Percentiles rank a stretch among this genome's conserved stretches.
Evolutionary conservation across 37 sponge, comb jelly and placozoan genomes (phyloP).

Genomic region (Geodia barretti): DNA sequence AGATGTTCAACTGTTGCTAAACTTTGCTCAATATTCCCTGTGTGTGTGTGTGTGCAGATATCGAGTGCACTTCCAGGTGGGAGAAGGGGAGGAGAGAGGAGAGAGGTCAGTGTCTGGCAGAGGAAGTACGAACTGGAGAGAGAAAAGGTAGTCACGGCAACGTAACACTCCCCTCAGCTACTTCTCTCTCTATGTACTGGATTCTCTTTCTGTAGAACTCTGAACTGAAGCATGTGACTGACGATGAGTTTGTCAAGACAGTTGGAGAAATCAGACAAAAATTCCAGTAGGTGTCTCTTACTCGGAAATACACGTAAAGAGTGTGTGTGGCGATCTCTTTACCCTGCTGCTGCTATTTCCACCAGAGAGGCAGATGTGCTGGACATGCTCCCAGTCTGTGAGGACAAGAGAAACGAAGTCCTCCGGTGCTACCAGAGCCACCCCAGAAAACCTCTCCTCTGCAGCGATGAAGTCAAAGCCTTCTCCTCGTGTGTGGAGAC

Average conservation of each 20-base stretch:
- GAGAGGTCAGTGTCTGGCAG: constrained; percentile 24
- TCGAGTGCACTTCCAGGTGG: neutral
- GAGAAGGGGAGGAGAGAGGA: neutral
- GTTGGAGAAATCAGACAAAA: constrained; percentile 24
- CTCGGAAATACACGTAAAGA: neutral
- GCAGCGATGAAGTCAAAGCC: constrained; percentile 50
- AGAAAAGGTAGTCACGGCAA: constrained; percentile 8
- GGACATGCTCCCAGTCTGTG: constrained; percentile 20
- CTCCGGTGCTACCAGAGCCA: constrained; percentile 54
- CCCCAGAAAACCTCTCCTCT: constrained; percentile 46
- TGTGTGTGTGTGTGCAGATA: neutral
- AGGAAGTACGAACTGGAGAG: constrained; percentile 29
- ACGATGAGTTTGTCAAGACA: constrained; percentile 33
- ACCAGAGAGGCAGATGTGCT: neutral
- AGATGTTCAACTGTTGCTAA: too few species aligned
- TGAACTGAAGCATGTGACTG: constrained; percentile 25
- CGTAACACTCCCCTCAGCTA: neutral
- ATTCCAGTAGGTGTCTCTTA: constrained; percentile 25
- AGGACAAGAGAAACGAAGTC: constrained; percentile 24
- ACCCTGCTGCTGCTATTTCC: neutral
- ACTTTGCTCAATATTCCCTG: neutral
- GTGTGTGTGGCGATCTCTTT: neutral
- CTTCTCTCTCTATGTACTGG: neutral
- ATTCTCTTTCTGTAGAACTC: constrained; percentile 24
- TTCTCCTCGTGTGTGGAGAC: constrained; percentile 64